Conservation (phyloP, 2,888 invertebrate species). For the Leptura quadrifasciata region DNA sequence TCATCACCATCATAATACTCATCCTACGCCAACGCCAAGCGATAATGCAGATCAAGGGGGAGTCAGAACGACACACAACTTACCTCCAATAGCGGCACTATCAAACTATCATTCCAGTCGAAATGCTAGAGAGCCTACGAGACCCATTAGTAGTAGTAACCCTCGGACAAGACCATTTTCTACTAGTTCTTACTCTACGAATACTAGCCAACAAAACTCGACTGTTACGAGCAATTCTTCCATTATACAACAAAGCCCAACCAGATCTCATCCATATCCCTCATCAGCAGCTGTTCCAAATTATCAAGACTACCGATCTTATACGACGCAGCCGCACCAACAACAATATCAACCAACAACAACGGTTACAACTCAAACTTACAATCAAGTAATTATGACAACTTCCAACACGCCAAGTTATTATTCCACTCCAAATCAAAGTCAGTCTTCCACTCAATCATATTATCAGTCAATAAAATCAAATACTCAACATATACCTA, state of each 20-base stretch:
- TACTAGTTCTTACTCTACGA: conserved; percentile 50
- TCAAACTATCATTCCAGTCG: conserved; percentile 74
- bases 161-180: conserved; percentile 54
- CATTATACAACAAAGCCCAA: conserved; percentile 53
- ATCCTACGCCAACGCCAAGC: conserved; percentile 8
- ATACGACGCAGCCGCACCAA: conserved; percentile 46
- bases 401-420: conserved; percentile 63
- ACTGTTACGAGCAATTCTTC: conserved; percentile 50
- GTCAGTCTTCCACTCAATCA: conserved; percentile 70
- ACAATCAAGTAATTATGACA: conserved; percentile 66
- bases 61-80: conserved; percentile 73
- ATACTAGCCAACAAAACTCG: conserved; percentile 54
- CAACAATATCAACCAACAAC: conserved; percentile 63
- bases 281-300: conserved; percentile 34
- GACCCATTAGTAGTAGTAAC: conserved; percentile 52
- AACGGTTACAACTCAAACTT: conserved; percentile 57
- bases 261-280: conserved; percentile 51
- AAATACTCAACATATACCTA: conserved; percentile 51
- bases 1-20: conserved; percentile 35
- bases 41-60: conserved; percentile 58
- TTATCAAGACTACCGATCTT: conserved; percentile 50
- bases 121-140: conserved; percentile 65
- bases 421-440: conserved; percentile 67
- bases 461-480: conserved; percentile 61
- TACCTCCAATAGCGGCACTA: conserved; percentile 76